Conservation (phyloP, 2,888 invertebrate species). For the Leptopilina myrica region DNA sequence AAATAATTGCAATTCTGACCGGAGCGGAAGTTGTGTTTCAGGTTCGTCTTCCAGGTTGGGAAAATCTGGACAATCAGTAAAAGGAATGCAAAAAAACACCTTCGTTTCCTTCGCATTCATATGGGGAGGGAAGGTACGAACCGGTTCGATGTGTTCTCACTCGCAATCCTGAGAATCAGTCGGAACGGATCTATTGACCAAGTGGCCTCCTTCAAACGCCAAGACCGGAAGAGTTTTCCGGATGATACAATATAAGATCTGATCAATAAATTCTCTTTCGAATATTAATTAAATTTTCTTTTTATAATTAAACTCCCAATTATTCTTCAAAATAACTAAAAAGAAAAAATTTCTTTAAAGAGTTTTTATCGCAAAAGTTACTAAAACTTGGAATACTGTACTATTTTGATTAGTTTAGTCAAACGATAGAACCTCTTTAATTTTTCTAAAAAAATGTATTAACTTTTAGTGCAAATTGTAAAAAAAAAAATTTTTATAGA, state of each 20-base stretch:
- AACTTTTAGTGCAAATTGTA: no score
- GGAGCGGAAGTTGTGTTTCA: not conserved
- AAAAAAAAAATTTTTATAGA: no score
- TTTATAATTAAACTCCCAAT: not conserved
- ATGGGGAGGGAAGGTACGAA: conserved; percentile 56
- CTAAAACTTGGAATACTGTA: no score
- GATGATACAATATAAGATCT: conserved; percentile 57
- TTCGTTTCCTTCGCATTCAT: conserved; percentile 47
- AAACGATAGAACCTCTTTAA: no score
- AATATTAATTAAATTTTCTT: not conserved
- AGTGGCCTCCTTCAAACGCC: conserved; percentile 73
- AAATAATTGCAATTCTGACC: not conserved
- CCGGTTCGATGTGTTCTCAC: conserved; percentile 71
- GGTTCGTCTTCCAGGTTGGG: not conserved
- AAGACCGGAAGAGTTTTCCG: conserved; percentile 71
- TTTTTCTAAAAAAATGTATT: no score
- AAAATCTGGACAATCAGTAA: conserved; percentile 33
- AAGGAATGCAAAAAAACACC: conserved; percentile 43
- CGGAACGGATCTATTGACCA: conserved; percentile 75
- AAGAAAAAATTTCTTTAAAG: no score
- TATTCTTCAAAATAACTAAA: not conserved
- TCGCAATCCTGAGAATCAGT: conserved; percentile 71
- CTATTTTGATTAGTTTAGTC: no score
- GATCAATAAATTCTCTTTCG: not conserved
- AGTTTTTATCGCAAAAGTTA: no score